Conservation (phyloP, 2,888 invertebrate species). For the Trissolcus brochymenae region DNA sequence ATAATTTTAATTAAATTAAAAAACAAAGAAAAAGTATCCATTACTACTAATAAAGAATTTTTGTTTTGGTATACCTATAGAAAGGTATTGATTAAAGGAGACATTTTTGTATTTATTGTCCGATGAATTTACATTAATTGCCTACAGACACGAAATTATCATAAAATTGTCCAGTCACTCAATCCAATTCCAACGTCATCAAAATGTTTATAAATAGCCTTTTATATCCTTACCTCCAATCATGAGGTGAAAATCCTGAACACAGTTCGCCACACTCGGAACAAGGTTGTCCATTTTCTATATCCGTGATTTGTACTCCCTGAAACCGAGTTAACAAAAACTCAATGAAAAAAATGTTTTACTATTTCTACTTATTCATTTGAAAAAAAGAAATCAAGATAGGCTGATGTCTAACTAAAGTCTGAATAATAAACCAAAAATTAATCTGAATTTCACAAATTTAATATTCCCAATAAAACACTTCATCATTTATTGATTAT, state of each 20-base stretch:
- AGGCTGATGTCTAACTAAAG: not conserved
- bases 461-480: not conserved
- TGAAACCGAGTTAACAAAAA: slow-evolving; percentile 76
- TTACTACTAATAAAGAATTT: too few species aligned
- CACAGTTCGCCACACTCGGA: slow-evolving; percentile 89
- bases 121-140: too few species aligned
- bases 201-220: not conserved
- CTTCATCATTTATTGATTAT: too few species aligned
- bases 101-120: too few species aligned
- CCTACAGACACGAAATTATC: too few species aligned
- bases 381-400: not conserved
- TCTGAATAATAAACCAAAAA: not conserved
- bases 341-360: not conserved
- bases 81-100: too few species aligned
- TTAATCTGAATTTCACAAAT: not conserved
- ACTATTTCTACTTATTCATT: not conserved
- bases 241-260: slow-evolving; percentile 88
- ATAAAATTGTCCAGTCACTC: too few species aligned
- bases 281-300: slow-evolving; percentile 91
- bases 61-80: not conserved
- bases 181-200: not conserved
- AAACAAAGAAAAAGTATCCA: too few species aligned
- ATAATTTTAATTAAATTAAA: too few species aligned
- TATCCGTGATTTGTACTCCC: slow-evolving; percentile 91
- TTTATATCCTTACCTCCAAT: slow-evolving; percentile 86